Evolutionary conservation across 2,888 invertebrate species (phyloP).

Genomic region (Clitarchus hookeri): DNA sequence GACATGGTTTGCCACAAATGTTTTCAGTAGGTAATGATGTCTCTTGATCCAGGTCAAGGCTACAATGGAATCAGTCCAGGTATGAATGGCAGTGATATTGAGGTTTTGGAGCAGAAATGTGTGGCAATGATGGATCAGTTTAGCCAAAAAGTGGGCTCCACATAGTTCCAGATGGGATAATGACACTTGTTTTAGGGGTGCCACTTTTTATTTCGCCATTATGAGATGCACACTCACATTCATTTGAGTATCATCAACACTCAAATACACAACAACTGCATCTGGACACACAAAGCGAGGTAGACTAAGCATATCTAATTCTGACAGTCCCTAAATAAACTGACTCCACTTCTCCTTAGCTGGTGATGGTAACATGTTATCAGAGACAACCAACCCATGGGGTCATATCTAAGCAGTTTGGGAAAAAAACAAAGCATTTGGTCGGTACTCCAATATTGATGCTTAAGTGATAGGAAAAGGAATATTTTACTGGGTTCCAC

Average conservation of each 20-base stretch:
- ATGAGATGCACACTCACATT: background rate
- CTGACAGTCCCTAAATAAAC: background rate
- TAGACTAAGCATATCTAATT: background rate
- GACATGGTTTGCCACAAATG: background rate
- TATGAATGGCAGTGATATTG: background rate
- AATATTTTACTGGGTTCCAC: background rate
- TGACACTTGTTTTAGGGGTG: background rate
- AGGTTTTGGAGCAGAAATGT: background rate
- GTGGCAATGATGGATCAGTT: background rate
- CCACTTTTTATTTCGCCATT: background rate
- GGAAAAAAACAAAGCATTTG: background rate
- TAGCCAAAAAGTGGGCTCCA: background rate
- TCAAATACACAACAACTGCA: background rate
- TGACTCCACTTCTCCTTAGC: background rate
- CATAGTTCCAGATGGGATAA: background rate
- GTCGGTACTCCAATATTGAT: background rate
- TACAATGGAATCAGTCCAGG: background rate
- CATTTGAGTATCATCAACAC: background rate
- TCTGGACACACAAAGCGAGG: background rate
- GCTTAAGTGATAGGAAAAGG: background rate
- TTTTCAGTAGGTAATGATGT: background rate
- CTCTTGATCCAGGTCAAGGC: background rate
- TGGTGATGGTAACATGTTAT: background rate
- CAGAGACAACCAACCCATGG: background rate
- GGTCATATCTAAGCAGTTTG: background rate